Base-by-base conservation (phyloP, 1,140 invertebrate genomes). In the Brevipalpus yothersi region DNA sequence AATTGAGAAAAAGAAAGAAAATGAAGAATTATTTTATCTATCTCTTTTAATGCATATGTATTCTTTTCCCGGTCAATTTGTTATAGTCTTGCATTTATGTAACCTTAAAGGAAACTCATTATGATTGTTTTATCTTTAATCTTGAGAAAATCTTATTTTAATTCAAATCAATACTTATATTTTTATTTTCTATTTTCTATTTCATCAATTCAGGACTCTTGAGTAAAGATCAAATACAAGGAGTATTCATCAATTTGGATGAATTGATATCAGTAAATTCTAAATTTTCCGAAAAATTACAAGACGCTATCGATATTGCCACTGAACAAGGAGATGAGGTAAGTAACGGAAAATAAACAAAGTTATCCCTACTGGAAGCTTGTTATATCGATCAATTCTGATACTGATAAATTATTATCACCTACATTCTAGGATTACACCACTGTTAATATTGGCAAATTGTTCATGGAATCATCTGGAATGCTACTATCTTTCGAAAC, bases 401-500 rank as follows among this genome's bases (percentile, higher is more conserved):
- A n/a, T n/a, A n/a, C n/a, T n/a, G n/a, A n/a, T n/a, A n/a, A n/a
- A n/a, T n/a, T n/a, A n/a, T n/a, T n/a, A n/a, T n/a, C n/a, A n/a
- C n/a, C n/a, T n/a, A 17, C 17, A 53, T 45, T 65, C 31, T 65
- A 74, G 74, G 87, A 93, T 73, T 76, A 90, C 59, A 73, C 83
- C 39, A 87, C 82, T 41, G 86, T 94, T 3, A 86, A 90, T 69
- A 83, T 93, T 59, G 90, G 89, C 8, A 83, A 83, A 71, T 77
- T 93, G 63, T 89, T 96, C 67, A 72, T 92, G 53, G 84, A 92
- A 68, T 84, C 84, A n/a, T 65, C 69, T n/a, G 80, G 80, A 56
- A 92, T 94, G 87, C 76, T 96, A 65, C 80, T 86, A 66, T 86
- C 86, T 40, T 96, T 94, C 71, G 86, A 93, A 71, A 84, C 81